phyloP scores from a whole-genome alignment of 2,797 vertebrate genomes.

The Heliangelus exortis region DNA sequence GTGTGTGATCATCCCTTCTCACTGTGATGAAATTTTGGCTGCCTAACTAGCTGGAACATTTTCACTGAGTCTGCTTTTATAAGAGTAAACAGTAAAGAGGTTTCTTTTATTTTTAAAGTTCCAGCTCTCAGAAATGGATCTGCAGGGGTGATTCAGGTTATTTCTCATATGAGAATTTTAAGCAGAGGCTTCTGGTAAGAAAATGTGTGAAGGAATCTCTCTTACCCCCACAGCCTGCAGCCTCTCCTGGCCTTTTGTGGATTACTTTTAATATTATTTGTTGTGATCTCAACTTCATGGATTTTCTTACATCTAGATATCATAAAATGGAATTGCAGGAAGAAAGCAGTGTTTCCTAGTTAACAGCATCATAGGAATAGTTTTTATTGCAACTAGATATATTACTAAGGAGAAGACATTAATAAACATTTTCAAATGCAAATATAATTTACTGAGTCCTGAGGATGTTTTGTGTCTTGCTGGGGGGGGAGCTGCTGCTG shows the following conservation, averaged over 20 bases:
- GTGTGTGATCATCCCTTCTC: slow-evolving; percentile 49
- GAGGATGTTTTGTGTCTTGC: neutral
- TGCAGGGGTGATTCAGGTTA: slow-evolving; percentile 20
- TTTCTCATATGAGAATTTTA: neutral
- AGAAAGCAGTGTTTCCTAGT: neutral
- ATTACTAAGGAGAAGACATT: neutral
- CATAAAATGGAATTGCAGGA: neutral
- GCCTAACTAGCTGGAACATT: slow-evolving; percentile 53
- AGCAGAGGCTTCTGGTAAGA: neutral
- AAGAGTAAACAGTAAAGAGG: slow-evolving; percentile 27
- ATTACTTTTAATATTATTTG: neutral
- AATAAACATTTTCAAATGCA: neutral
- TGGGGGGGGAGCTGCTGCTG: neutral
- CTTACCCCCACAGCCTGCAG: too few species aligned
- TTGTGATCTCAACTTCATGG: neutral
- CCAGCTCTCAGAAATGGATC: neutral
- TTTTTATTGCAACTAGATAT: neutral
- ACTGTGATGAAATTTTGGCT: slow-evolving; percentile 29
- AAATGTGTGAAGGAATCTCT: neutral
- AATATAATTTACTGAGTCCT: neutral
- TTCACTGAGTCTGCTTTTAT: slow-evolving; percentile 43
- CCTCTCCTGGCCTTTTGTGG: neutral
- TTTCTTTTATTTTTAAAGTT: slow-evolving; percentile 18
- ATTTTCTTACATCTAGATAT: neutral
- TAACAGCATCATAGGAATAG: neutral